phyloP scores from a whole-genome alignment of 2,888 invertebrate species.

The Alcis repandata region DNA sequence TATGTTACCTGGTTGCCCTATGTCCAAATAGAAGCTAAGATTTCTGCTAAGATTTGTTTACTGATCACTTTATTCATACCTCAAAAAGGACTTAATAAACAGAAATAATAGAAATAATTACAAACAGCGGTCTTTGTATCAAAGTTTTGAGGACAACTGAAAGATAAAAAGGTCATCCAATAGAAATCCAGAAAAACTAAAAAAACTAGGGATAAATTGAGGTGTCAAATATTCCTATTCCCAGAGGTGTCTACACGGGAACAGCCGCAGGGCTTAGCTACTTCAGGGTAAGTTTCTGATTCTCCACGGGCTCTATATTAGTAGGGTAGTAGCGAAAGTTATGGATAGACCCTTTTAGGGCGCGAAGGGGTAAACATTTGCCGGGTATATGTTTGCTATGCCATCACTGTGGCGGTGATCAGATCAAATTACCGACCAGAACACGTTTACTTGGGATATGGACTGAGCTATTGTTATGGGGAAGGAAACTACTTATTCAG shows the following conservation, averaged over 20 bases:
- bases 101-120: no score
- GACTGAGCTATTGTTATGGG: not conserved
- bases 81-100: no score
- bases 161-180: no score
- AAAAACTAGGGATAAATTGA: no score
- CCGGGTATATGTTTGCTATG: not conserved
- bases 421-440: constrained; percentile 21
- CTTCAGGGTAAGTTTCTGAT: not conserved
- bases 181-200: no score
- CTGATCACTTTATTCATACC: no score
- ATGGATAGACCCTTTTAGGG: constrained; percentile 16
- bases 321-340: constrained; percentile 8
- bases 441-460: constrained; percentile 21
- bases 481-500: not conserved
- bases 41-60: no score
- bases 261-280: not conserved
- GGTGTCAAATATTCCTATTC: not conserved
- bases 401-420: constrained; percentile 11
- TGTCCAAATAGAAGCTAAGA: no score
- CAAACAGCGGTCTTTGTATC: not conserved
- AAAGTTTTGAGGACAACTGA: no score
- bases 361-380: constrained; percentile 22
- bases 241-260: not conserved
- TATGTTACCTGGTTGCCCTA: no score
- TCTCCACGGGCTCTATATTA: constrained; percentile 1